Evolutionary conservation across 1,140 invertebrate genomes (phyloP).

Genomic region (Temnothorax curvispinosus): DNA sequence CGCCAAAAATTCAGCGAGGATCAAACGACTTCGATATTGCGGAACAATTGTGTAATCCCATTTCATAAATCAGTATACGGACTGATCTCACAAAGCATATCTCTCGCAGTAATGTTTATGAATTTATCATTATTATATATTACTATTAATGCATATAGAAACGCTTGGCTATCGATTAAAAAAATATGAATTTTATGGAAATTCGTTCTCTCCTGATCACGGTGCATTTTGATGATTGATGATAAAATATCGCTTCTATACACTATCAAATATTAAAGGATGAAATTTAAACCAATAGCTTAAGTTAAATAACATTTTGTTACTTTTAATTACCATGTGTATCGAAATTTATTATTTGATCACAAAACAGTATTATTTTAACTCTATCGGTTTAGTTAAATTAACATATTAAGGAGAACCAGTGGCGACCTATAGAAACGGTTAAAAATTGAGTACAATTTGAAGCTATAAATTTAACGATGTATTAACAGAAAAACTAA

Average conservation of each 20-base stretch:
- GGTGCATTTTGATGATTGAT: not conserved
- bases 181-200: not conserved
- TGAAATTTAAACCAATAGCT: no score
- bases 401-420: no score
- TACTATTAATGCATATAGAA: not conserved
- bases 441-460: no score
- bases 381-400: no score
- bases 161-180: not conserved
- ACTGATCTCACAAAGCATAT: not conserved
- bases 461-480: no score
- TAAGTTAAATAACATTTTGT: no score
- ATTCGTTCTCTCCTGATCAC: not conserved
- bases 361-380: no score
- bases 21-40: conserved; percentile 4
- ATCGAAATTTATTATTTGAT: no score
- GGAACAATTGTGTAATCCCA: not conserved
- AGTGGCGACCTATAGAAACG: no score
- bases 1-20: conserved; percentile 9
- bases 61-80: not conserved
- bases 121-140: not conserved
- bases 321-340: no score
- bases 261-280: no score
- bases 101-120: not conserved
- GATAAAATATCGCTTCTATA: not conserved
- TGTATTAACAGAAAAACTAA: not conserved